Conservation (phyloP, 1,140 invertebrate species). For the Achroia grisella region DNA sequence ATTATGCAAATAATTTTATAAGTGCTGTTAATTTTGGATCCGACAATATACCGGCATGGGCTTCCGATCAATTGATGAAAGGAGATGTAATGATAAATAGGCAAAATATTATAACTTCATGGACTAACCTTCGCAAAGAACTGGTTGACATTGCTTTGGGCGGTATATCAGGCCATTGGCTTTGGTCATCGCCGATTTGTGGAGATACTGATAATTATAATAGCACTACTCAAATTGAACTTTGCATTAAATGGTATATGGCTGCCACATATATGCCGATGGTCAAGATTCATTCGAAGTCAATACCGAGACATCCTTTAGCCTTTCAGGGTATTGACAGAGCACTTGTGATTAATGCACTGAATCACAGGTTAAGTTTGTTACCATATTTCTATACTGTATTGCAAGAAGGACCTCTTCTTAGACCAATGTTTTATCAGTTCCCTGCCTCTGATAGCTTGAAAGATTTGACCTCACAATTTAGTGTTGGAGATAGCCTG, state of each 20-base stretch:
- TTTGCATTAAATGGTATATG: slow-evolving; percentile 66
- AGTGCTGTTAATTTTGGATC: slow-evolving; percentile 24
- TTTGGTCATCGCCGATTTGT: slow-evolving; percentile 55
- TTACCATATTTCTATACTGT: slow-evolving; percentile 51
- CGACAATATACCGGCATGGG: slow-evolving; percentile 21
- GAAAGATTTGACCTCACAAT: slow-evolving; percentile 38
- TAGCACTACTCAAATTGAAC: slow-evolving; percentile 22
- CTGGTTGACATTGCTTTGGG: slow-evolving; percentile 44
- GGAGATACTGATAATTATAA: slow-evolving; percentile 48
- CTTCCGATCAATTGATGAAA: slow-evolving; percentile 41
- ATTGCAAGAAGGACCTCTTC: slow-evolving; percentile 48
- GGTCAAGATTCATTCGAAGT: slow-evolving; percentile 49
- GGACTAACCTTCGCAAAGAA: slow-evolving; percentile 45
- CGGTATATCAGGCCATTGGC: slow-evolving; percentile 52
- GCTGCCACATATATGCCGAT: slow-evolving; percentile 49
- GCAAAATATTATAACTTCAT: slow-evolving; percentile 44
- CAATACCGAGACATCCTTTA: slow-evolving; percentile 32
- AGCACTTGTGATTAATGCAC: slow-evolving; percentile 27
- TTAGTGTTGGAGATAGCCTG: slow-evolving; percentile 47
- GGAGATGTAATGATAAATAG: slow-evolving; percentile 33
- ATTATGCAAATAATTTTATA: slow-evolving; percentile 39
- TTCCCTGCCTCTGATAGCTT: slow-evolving; percentile 35
- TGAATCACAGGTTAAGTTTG: slow-evolving; percentile 36
- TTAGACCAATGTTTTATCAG: slow-evolving; percentile 64
- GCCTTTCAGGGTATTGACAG: slow-evolving; percentile 39